Evolutionary conservation across 2,113 vertebrate species (phyloP), one percentile per base, ranked within the genome.

Genomic region (Phylloscopus whistleri): DNA sequence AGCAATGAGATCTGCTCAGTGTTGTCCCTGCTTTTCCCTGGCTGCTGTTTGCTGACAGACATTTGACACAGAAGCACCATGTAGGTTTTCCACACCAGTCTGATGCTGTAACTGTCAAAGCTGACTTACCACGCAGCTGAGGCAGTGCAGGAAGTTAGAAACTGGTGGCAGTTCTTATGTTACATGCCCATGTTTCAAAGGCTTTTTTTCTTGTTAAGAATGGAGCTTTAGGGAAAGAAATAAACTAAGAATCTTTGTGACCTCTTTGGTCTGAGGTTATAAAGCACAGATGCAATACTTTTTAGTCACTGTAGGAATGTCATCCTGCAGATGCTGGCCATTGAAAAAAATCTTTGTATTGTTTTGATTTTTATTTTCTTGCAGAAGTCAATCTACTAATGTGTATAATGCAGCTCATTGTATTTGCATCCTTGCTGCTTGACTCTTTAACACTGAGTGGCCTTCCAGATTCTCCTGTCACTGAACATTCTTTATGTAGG

Each of bases 321-420:
- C 28, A 11, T 75, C 6, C 53, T 56, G 44, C 43, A 79, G 28
- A 68, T 17, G 11, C 30, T 52, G 59, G 21, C 55, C 9, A 11
- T 8, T 86, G 83, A 81, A 83, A 62, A 83, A 90, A 55, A 53
- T 46, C 30, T 86, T 81, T 53, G 39, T 60, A n/a, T 90, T 91
- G 63, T 62, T 94, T 93, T 85, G 46, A 21, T 83, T 90, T 69
- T 90, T 83, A 48, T 76, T 94, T 67, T 87, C 46, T 83, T 64
- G 53, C 51, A 92, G 70, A 66, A 94, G 55, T 79, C 87, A 64
- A 30, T 76, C 46, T 79, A n/a, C 23, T 66, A 30, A 76, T 10
- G 16, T 31, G 35, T 76, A 80, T 48, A 66, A 31, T 56, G 58
- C 6, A 13, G 53, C 28, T 96, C 23, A 23, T 30, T 30, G 46